These are phyloP conservation scores for Lepidochrysops patricia DNA, from an alignment of 2,888 invertebrate genomes.

Conservation along the genomic window DNA sequence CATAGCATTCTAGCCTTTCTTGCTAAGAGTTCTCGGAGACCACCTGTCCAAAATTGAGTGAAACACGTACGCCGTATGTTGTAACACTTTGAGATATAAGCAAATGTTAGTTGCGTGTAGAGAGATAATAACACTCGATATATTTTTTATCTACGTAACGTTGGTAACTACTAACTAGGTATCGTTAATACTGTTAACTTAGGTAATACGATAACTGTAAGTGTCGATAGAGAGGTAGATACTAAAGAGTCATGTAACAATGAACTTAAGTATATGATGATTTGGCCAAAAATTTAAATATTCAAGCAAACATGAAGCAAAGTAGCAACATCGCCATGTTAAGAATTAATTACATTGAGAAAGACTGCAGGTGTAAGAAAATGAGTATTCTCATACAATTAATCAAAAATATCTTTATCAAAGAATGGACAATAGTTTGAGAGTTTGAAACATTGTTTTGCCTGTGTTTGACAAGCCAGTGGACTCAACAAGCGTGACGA, in stretches of 20 bases:
- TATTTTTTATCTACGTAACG: not conserved
- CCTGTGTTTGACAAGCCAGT: slow-evolving; percentile 25
- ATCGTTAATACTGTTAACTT: not conserved
- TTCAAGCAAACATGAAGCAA: no score
- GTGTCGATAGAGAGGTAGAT: not conserved
- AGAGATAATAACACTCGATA: not conserved
- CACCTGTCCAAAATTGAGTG: slow-evolving; percentile 1
- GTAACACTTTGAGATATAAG: not conserved
- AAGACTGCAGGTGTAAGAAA: no score
- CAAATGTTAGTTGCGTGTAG: slow-evolving; percentile 6
- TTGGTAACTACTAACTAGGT: not conserved
- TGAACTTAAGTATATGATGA: no score
- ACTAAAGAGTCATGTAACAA: not conserved
- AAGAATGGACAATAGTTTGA: not conserved
- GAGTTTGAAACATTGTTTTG: not conserved
- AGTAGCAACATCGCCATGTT: no score
- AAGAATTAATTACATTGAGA: no score
- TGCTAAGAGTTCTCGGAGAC: no score
- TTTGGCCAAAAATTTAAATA: not conserved
- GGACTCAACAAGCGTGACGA: slow-evolving; percentile 36
- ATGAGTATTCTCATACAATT: no score
- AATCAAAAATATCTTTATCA: not conserved
- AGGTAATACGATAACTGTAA: not conserved
- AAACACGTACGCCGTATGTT: not conserved
- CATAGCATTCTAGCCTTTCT: slow-evolving; percentile 15